Evolutionary conservation across 2,797 vertebrate genomes (phyloP).

Genomic region (Parauchenoglanis ngamensis): DNA sequence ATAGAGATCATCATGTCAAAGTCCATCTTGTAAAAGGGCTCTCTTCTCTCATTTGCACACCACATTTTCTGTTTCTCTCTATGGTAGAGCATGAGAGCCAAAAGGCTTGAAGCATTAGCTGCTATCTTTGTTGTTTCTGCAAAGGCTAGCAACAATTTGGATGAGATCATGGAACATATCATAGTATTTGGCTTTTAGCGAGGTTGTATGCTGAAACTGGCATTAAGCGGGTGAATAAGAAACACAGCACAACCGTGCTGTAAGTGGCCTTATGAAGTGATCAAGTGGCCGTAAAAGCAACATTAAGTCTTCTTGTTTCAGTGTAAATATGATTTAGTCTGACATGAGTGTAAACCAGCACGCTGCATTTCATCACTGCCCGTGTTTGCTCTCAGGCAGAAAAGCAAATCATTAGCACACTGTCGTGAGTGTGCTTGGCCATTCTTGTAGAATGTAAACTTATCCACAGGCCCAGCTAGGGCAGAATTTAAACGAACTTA

Average conservation of each 20-base stretch:
- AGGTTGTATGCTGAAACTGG: conserved; percentile 28
- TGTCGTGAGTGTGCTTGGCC: neutral
- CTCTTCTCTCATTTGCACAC: neutral
- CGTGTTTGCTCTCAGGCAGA: conserved; percentile 21
- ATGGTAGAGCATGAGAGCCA: neutral
- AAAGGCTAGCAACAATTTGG: conserved; percentile 26
- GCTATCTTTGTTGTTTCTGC: conserved; percentile 10
- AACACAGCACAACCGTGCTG: neutral
- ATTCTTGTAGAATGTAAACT: conserved; percentile 44
- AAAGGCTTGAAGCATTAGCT: neutral
- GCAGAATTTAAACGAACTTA: conserved; percentile 35
- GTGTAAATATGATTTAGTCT: conserved; percentile 7
- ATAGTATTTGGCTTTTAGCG: conserved; percentile 35
- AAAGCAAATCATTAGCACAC: conserved; percentile 21
- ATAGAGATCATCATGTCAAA: neutral
- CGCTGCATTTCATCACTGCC: neutral
- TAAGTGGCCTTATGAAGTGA: conserved; percentile 21
- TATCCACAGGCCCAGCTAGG: conserved; percentile 19
- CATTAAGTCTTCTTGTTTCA: conserved; percentile 38
- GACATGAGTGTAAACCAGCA: conserved; percentile 13
- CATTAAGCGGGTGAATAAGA: conserved; percentile 12
- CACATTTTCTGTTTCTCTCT: conserved; percentile 2
- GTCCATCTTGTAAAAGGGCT: neutral
- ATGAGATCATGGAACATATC: conserved; percentile 51
- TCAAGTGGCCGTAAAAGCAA: conserved; percentile 34